Base-by-base conservation (phyloP, 2,888 invertebrate species). In the Ryuthela nishihirai region DNA sequence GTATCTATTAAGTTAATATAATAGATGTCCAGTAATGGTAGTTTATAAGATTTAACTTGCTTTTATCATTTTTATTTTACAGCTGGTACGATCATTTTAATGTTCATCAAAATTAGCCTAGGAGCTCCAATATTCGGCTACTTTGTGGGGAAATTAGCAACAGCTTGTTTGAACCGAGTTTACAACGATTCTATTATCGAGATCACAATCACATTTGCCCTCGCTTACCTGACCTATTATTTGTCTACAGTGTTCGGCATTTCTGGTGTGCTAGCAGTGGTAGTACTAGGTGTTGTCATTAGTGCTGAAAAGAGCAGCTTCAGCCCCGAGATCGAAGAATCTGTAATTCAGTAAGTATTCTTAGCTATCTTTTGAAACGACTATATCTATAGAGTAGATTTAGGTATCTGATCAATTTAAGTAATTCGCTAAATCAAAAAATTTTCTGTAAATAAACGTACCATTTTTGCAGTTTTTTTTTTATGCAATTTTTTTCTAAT, bases 211-310 rank as follows among this genome's bases (percentile, higher is more conserved):
- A 76, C 76, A 2, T 67, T 77, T 5, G 71, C 73, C 2, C 69
- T 74, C 1, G 74, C 76, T 1, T 78, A 77, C 62, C 58, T 76
- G 47, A 75, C 75, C 1, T 78, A 74, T 66, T 76, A 74, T 62
- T 20, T 26, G 1, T 34, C 15, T 26, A 42, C 50, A n/a, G 50
- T 67, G 3, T 29, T 70, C 4, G 66, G 67, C 3, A 73, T 76
- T 23, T 76, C 76, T 9, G 76, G 77, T 1, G 76, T 78, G 1
- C 67, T 78, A 67, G 75, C 77, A 5, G 72, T 77, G 5, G 75
- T 77, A 0, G 72, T 74, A 2, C 70, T 77, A 4, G 77, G 77
- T 0, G 68, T 77, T 1, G 70, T 70, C 4, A 67, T 78, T 56
- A 75, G 71, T 60, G 69, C 70, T 3, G 72, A 75, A 53, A 69